Conservation (phyloP, 1,140 invertebrate genomes). For the Bombus confusus region DNA sequence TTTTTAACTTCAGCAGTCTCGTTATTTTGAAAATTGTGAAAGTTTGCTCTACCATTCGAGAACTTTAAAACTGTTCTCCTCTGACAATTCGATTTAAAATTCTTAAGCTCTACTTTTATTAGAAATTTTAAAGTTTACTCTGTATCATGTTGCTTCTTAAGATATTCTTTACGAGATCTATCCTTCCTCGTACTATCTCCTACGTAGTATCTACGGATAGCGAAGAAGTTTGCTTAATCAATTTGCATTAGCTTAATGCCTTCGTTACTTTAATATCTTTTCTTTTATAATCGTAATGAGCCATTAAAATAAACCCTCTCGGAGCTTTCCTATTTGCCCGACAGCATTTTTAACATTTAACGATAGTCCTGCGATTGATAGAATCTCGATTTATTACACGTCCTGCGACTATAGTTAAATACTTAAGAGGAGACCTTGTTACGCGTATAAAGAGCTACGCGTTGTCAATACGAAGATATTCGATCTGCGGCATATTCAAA, state of each 20-base stretch:
- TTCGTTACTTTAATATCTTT: not conserved
- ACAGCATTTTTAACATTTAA: not conserved
- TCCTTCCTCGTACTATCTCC: not conserved
- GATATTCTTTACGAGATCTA: not conserved
- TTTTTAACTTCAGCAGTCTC: not conserved
- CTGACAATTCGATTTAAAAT: constrained; percentile 9
- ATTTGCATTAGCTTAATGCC: not conserved
- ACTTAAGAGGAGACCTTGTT: not conserved
- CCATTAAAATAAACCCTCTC: not conserved
- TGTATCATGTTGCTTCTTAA: not conserved
- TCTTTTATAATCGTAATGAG: not conserved
- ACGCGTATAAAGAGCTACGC: not conserved
- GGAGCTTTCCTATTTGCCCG: too few relatives aligned
- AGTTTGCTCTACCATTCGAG: not conserved
- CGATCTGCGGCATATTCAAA: not conserved
- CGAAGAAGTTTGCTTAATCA: not conserved
- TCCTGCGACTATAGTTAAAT: not conserved
- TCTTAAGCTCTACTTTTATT: not conserved
- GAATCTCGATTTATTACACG: not conserved
- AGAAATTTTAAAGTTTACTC: not conserved
- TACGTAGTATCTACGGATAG: not conserved
- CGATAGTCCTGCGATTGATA: not conserved
- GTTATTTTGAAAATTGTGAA: not conserved
- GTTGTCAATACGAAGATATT: not conserved
- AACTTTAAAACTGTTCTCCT: not conserved